phyloP scores from a whole-genome alignment of 30 jellyfish, hydroid and myxozoan genomes.

The Hydra vulgaris region DNA sequence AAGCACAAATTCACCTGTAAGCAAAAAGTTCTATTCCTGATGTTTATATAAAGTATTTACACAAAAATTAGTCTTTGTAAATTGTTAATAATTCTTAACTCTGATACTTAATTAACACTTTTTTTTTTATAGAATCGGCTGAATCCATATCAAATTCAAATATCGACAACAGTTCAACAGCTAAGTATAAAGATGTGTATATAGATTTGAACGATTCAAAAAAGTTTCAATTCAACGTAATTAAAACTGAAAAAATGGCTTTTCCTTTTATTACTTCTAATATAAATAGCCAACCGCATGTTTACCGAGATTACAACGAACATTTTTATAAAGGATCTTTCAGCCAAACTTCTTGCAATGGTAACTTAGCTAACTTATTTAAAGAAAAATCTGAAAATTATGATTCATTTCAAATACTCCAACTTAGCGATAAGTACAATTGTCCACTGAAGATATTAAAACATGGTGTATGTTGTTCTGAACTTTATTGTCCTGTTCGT shows the following conservation, averaged over 20 bases:
- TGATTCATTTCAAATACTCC: not conserved
- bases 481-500: not conserved
- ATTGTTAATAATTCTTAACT: too few relatives aligned
- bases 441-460: not conserved
- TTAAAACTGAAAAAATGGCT: not conserved
- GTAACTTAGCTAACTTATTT: not conserved
- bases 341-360: too few relatives aligned
- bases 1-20: too few relatives aligned
- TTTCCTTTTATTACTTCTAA: not conserved
- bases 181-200: not conserved
- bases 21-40: too few relatives aligned
- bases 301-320: not conserved
- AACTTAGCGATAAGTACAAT: not conserved
- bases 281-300: not conserved
- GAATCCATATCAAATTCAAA: not conserved
- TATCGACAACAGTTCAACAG: not conserved
- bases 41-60: too few relatives aligned
- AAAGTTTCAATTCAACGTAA: not conserved
- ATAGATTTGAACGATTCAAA: not conserved
- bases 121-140: not conserved
- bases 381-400: not conserved
- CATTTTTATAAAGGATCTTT: not conserved
- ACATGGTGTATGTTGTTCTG: not conserved
- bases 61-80: too few relatives aligned
- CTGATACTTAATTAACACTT: too few relatives aligned